Evolutionary conservation across 2,888 invertebrate species (phyloP), one percentile per base, ranked within the genome.

Genomic region (Euspilapteryx auroguttella): DNA sequence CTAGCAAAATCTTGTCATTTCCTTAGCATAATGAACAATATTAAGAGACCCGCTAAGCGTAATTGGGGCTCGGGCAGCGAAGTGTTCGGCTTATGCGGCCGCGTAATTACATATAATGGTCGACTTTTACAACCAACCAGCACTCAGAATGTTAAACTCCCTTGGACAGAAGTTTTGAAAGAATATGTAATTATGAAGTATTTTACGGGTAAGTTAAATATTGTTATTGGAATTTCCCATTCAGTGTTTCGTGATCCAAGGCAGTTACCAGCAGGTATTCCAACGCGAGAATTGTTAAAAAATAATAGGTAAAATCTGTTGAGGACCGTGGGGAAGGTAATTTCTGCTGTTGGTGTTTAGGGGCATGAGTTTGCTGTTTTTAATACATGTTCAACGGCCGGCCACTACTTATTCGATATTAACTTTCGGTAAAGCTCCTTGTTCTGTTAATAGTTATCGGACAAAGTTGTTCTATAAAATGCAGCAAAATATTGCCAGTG

Each of bases 41-140:
- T 66, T 68, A 64, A 66, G 59, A 59, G 55, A 45, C 42, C 54
- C 50, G 55, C 56, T 59, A 61, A 61, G 57, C 58, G 51, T 65
- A 65, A 68, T 66, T 64, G 63, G 57, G 52, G 52, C 50, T 51
- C 48, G 56, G 50, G 51, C 55, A 59, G 59, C 57, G 49, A 61
- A 64, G 55, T 61, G 59, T 53, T 57, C 57, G 49, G 57, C 57
- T 63, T 64, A 69, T 57, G 63, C 57, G 56, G 59, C 59, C 58
- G 49, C 57, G 61, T 73, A 69, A 73, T 73, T 68, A 55, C 52
- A 42, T 53, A 55, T 68, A 69, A 68, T 68, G 64, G 64, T 57
- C 47, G 55, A 57, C 58, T 64, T 64, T 64, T 61, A 66, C 64
- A 65, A 64, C 51, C 53, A 50, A 56, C 58, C 56, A 57, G 55